Percentiles rank a stretch among this genome's conserved stretches.
Evolutionary conservation across 2,888 invertebrate genomes (phyloP).

Genomic region (Sminthurinus aureus): DNA sequence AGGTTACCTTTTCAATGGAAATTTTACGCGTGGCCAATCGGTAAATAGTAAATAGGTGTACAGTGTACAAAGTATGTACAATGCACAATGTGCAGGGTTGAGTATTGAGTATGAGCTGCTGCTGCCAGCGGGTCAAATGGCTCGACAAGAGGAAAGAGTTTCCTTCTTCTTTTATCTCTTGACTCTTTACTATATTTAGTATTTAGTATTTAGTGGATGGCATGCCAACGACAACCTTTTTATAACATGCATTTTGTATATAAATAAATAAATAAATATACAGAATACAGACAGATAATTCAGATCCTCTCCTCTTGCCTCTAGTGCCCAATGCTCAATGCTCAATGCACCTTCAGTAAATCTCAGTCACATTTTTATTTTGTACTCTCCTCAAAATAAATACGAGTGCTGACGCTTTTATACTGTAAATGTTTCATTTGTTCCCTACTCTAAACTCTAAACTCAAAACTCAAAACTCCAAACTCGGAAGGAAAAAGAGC

Average conservation of each 20-base stretch:
- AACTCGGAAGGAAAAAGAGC: too few species aligned
- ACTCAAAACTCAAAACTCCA: too few species aligned
- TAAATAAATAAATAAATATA: too few species aligned
- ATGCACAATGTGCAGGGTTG: conserved; percentile 39
- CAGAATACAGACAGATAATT: not conserved
- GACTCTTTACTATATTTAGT: conserved; percentile 17
- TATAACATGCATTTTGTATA: too few species aligned
- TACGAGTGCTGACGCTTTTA: conserved; percentile 38
- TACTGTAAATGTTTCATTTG: not conserved
- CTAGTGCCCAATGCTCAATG: not conserved
- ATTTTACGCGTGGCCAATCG: conserved; percentile 59
- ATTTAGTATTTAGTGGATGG: conserved; percentile 18
- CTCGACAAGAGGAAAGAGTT: conserved; percentile 12
- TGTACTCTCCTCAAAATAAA: conserved; percentile 37
- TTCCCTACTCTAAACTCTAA: too few species aligned
- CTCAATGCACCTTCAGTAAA: conserved; percentile 30
- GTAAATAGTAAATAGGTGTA: conserved; percentile 49
- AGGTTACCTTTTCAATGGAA: conserved; percentile 57
- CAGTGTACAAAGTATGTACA: too few species aligned
- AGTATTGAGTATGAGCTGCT: too few species aligned
- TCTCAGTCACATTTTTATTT: conserved; percentile 39
- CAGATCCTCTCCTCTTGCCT: conserved; percentile 20
- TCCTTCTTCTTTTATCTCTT: not conserved
- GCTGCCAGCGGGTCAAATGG: conserved; percentile 42
- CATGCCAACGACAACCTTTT: too few species aligned